Evolutionary conservation across 64 coral and sea anemone genomes (phyloP).

Genomic region (Acropora yongei): DNA sequence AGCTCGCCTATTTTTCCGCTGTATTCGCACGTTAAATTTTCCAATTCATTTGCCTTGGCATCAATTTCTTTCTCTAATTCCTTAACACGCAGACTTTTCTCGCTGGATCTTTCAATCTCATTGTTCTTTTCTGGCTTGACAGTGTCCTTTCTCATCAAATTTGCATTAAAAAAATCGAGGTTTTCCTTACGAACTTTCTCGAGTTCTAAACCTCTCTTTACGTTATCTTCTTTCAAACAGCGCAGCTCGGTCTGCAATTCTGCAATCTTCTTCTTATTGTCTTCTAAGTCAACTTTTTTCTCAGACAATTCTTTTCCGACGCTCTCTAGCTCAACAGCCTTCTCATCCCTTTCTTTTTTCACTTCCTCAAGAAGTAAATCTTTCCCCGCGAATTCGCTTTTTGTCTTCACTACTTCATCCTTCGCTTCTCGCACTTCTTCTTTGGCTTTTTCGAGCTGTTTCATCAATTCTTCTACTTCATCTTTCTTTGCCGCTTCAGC

Average conservation of each 20-base stretch:
- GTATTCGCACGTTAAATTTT: slow-evolving; percentile 15
- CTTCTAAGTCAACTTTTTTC: not conserved
- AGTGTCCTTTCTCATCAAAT: not conserved
- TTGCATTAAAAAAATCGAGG: not conserved
- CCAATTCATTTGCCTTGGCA: slow-evolving; percentile 22
- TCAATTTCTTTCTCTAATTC: slow-evolving; percentile 39
- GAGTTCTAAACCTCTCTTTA: not conserved
- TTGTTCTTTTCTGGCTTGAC: not conserved
- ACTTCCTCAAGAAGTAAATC: not conserved
- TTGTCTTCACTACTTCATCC: not conserved
- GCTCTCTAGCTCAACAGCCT: not conserved
- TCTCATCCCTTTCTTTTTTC: slow-evolving; percentile 15
- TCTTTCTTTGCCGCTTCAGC: not conserved
- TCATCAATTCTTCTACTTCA: not conserved
- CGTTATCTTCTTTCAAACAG: not conserved
- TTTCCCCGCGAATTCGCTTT: not conserved
- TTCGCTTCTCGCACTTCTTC: not conserved
- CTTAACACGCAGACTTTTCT: slow-evolving; percentile 26
- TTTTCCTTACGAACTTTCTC: not conserved
- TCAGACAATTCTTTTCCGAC: not conserved
- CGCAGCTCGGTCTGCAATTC: slow-evolving; percentile 18
- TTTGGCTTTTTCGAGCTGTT: not conserved
- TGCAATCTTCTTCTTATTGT: slow-evolving; percentile 3
- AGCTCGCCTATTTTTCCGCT: slow-evolving; percentile 8
- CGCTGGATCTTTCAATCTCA: not conserved